These are phyloP conservation scores for Drosophila nasuta DNA, from an alignment of 1,140 invertebrate species.

Conservation along the genomic window DNA sequence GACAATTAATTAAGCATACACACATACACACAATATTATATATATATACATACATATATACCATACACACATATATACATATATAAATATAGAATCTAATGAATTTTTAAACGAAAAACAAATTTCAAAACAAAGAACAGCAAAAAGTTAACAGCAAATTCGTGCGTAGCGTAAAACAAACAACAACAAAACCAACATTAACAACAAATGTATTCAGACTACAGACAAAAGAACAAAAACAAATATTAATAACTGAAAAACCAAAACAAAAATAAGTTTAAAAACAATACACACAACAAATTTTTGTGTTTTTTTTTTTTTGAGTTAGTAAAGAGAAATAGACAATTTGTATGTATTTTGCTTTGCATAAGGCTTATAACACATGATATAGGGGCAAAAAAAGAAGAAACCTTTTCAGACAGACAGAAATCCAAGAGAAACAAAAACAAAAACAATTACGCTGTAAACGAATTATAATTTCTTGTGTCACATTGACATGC, in stretches of 20 bases:
- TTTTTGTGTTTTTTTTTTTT: slow-evolving; percentile 1
- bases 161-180: slow-evolving; percentile 65
- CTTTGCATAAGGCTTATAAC: slow-evolving; percentile 42
- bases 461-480: slow-evolving; percentile 66
- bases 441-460: slow-evolving; percentile 35
- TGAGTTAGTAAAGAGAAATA: slow-evolving; percentile 7
- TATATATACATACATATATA: slow-evolving; percentile 23
- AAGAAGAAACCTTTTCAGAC: neutral
- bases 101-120: slow-evolving; percentile 32
- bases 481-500: slow-evolving; percentile 75
- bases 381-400: neutral
- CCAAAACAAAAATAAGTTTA: neutral
- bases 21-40: slow-evolving; percentile 5
- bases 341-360: slow-evolving; percentile 46
- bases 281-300: slow-evolving; percentile 7
- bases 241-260: slow-evolving; percentile 15
- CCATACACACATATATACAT: slow-evolving; percentile 8
- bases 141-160: slow-evolving; percentile 78
- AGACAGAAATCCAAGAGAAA: neutral
- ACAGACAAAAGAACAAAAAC: slow-evolving; percentile 21
- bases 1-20: slow-evolving; percentile 55
- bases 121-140: slow-evolving; percentile 68
- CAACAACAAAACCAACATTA: neutral
- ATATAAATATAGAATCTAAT: slow-evolving; percentile 8
- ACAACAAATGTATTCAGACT: slow-evolving; percentile 45